These are phyloP conservation scores for Palythoa grandis DNA, from an alignment of 92 coral and sea anemone genomes.

Conservation along the genomic window DNA sequence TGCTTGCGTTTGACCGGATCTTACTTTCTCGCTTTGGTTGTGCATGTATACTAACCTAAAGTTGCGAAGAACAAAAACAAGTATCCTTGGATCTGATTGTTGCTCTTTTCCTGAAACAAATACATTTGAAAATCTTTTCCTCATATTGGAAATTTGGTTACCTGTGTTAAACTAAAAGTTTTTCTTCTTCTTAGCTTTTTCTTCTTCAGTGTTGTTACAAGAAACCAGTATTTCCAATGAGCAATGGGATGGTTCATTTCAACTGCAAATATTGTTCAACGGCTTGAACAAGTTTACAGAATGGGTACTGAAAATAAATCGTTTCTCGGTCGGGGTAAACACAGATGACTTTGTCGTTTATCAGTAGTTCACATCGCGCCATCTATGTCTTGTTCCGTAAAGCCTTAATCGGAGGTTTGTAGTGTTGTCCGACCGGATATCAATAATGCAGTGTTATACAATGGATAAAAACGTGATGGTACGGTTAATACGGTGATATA, in stretches of 20 bases:
- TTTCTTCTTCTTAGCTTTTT: background rate
- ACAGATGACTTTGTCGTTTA: constrained; percentile 1
- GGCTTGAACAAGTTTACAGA: background rate
- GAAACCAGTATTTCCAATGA: background rate
- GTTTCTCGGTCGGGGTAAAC: background rate
- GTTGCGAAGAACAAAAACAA: too few relatives aligned
- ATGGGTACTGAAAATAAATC: background rate
- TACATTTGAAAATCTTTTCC: too few relatives aligned
- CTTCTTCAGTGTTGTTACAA: background rate
- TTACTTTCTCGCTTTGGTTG: too few relatives aligned
- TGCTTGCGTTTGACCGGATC: too few relatives aligned
- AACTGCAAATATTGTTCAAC: background rate
- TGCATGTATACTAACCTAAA: too few relatives aligned
- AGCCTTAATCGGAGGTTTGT: background rate
- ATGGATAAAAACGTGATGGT: background rate
- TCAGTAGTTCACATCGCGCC: background rate
- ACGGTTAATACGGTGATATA: too few relatives aligned
- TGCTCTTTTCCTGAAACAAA: too few relatives aligned
- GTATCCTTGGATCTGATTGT: too few relatives aligned
- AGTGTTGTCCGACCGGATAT: background rate
- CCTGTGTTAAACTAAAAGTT: too few relatives aligned
- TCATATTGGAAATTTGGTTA: too few relatives aligned
- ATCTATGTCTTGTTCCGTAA: background rate
- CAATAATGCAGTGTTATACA: background rate
- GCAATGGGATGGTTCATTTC: background rate